Evolutionary conservation across 2,888 invertebrate genomes (phyloP), one percentile per base, ranked within the genome.

Genomic region (Lydus trimaculatus): DNA sequence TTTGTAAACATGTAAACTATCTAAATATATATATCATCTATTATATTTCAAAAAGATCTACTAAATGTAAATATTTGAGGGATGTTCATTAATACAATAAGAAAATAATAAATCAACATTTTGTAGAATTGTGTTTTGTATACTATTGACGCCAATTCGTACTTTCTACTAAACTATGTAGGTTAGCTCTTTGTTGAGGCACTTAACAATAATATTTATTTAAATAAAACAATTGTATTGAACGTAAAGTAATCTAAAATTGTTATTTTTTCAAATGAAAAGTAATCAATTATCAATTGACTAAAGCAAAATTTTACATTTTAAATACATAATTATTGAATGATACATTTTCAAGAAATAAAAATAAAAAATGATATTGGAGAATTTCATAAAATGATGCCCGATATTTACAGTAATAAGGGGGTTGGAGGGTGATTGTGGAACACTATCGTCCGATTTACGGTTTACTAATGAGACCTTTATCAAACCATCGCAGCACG

Each of bases 401-500:
- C n/a, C 64, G 70, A 73, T 76, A 79, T 79, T 78, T 78, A 76
- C 73, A 75, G 74, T 71, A 72, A 56, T 70, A 73, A 72, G 71
- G 36, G 43, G 13, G n/a, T n/a, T 33, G 4, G 73, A 70, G 74
- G 79, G 80, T 76, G 70, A 71, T 67, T 71, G 72, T 75, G 78
- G 78, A 76, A 74, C 77, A 81, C 81, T 80, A 80, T 80, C 81
- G 80, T 79, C 80, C 84, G 84, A 85, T 84, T 85, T 85, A 85
- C 84, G 85, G 82, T 84, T 84, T 85, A 84, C 85, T 86, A 86
- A 86, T 86, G 86, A 86, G 85, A 83, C 85, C 84, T 84, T 86
- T 85, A 86, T 86, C 85, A 81, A 81, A 78, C 80, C 81, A 84
- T 85, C 84, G 81, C 78, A 81, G 85, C 86, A 86, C 85, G 86